Evolutionary conservation across 2,113 vertebrate genomes (phyloP).

Genomic region (Chamaea fasciata): DNA sequence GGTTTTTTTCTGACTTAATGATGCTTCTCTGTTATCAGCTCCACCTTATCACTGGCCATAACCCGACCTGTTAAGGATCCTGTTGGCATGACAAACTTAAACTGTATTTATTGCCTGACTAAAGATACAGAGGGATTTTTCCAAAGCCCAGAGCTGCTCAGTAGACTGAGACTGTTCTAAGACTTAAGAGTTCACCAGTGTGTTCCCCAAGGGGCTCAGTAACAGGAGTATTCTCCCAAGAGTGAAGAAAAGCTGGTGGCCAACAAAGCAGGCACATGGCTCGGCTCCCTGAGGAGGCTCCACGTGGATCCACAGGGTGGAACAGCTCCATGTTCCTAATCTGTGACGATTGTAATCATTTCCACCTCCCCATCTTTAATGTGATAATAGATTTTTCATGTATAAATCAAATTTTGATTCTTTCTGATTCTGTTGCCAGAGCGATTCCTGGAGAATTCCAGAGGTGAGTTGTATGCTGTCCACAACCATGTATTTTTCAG

Average conservation of each 20-base stretch:
- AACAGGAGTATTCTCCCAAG: neutral
- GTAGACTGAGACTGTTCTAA: neutral
- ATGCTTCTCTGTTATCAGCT: neutral
- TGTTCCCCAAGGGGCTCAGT: neutral
- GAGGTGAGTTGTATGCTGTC: neutral
- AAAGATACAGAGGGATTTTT: neutral
- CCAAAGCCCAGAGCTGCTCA: neutral
- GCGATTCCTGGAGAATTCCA: neutral
- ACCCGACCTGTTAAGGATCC: neutral
- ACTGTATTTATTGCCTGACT: neutral
- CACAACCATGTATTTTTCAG: neutral
- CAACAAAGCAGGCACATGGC: neutral
- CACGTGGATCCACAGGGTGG: neutral
- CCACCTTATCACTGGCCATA: neutral
- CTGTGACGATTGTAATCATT: fast-evolving
- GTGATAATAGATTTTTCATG: neutral
- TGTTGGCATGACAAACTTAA: neutral
- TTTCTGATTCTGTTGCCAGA: neutral
- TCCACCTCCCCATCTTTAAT: neutral
- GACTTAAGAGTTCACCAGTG: neutral
- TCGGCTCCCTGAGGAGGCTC: neutral
- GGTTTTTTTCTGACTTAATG: neutral
- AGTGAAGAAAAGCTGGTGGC: neutral
- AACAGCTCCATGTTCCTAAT: neutral
- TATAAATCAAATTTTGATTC: neutral